Evolutionary conservation across 2,113 vertebrate genomes (phyloP).

Genomic region (Narcine bancroftii): DNA sequence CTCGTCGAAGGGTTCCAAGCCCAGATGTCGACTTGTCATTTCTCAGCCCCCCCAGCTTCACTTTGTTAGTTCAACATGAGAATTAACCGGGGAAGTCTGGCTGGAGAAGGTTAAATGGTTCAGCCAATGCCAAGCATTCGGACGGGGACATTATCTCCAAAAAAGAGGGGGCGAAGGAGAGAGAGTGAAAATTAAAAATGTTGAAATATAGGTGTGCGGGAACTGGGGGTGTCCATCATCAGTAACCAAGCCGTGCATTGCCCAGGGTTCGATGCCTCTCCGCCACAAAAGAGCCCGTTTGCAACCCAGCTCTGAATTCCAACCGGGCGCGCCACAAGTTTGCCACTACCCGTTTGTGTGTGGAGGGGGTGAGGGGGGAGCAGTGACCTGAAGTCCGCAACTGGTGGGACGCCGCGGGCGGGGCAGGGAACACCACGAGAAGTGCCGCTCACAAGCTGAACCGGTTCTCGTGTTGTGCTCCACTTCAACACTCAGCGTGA

Average conservation of each 20-base stretch:
- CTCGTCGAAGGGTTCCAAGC: too few species aligned
- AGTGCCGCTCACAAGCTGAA: too few species aligned
- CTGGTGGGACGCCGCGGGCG: neutral
- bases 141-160: neutral
- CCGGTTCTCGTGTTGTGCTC: neutral
- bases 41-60: too few species aligned
- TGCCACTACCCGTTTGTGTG: too few species aligned
- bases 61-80: too few species aligned
- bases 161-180: too few species aligned
- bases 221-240: neutral
- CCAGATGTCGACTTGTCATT: too few species aligned
- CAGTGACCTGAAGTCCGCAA: neutral
- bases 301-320: neutral
- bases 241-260: neutral
- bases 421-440: neutral
- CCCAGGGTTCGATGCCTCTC: neutral
- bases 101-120: neutral
- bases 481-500: neutral
- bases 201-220: too few species aligned
- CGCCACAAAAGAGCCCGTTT: neutral
- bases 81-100: too few species aligned
- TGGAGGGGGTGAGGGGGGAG: too few species aligned
- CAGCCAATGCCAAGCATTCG: neutral
- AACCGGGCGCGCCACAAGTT: neutral
- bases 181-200: neutral